A percentile compares a stretch with the other conserved stretches of the same genome.
Conservation (phyloP, 1,140 invertebrate species). For the Drosophila rhopaloa region DNA sequence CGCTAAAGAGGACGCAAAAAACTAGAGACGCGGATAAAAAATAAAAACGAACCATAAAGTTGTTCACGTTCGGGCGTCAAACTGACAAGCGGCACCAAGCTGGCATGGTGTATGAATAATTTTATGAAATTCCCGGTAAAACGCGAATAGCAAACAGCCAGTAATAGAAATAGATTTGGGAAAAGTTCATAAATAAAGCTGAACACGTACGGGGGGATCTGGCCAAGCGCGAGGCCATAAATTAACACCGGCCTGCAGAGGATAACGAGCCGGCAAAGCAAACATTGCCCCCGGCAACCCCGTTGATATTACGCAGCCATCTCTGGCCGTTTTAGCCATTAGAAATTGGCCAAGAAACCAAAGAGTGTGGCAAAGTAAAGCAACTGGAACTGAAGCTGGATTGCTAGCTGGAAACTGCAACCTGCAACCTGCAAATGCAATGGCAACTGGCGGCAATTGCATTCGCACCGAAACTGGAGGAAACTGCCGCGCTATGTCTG, state of each 20-base stretch:
- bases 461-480: constrained; percentile 54
- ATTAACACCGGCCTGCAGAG: constrained; percentile 55
- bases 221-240: constrained; percentile 55
- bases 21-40: constrained; percentile 8
- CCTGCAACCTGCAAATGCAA: constrained; percentile 33
- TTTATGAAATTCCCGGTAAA: constrained; percentile 25
- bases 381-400: constrained; percentile 30
- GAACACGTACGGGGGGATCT: constrained; percentile 9
- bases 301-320: constrained; percentile 55
- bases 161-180: constrained; percentile 17
- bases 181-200: constrained; percentile 35
- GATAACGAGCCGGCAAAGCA: constrained; percentile 47
- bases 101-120: constrained; percentile 50
- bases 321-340: constrained; percentile 51
- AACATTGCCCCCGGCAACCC: constrained; percentile 41
- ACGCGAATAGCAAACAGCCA: constrained; percentile 20
- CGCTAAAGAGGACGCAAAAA: constrained; percentile 10
- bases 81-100: constrained; percentile 51
- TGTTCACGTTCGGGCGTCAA: constrained; percentile 48
- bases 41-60: constrained; percentile 46
- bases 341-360: constrained; percentile 77
- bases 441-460: constrained; percentile 45
- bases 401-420: constrained; percentile 22
- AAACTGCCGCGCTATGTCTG: constrained; percentile 67
- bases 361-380: constrained; percentile 54